phyloP scores from a whole-genome alignment of 2,113 vertebrate species.

The Notechis scutatus region DNA sequence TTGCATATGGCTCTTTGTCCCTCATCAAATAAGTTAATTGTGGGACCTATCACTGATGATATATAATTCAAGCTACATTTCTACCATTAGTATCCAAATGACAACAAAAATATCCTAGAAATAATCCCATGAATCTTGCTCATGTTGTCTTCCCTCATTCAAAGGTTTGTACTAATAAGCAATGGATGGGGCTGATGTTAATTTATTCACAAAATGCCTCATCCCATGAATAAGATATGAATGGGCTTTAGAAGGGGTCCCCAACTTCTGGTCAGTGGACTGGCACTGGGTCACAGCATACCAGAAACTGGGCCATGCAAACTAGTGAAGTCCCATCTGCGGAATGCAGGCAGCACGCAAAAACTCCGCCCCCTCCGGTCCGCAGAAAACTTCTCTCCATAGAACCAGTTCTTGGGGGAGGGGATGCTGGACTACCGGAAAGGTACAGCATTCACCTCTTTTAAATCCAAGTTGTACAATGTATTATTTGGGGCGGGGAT shows the following conservation, averaged over 20 bases:
- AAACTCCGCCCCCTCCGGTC: not conserved
- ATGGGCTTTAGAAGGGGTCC: not conserved
- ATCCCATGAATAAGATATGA: not conserved
- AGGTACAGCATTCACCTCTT: not conserved
- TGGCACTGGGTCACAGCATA: not conserved
- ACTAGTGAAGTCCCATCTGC: accelerated
- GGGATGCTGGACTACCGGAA: not conserved
- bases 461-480: not conserved
- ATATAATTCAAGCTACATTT: not conserved
- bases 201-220: not conserved
- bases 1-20: not conserved
- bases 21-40: not conserved
- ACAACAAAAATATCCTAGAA: not conserved
- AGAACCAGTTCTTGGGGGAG: not conserved
- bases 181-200: not conserved
- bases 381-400: not conserved
- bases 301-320: not conserved
- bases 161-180: not conserved
- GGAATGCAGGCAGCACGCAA: not conserved
- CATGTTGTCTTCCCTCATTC: not conserved
- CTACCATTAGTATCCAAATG: not conserved
- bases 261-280: not conserved
- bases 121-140: not conserved
- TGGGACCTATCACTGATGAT: no score
- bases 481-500: not conserved